These are phyloP conservation scores for Taenioides sp. DNA, from an alignment of 2,797 vertebrate species.

Conservation along the genomic window DNA sequence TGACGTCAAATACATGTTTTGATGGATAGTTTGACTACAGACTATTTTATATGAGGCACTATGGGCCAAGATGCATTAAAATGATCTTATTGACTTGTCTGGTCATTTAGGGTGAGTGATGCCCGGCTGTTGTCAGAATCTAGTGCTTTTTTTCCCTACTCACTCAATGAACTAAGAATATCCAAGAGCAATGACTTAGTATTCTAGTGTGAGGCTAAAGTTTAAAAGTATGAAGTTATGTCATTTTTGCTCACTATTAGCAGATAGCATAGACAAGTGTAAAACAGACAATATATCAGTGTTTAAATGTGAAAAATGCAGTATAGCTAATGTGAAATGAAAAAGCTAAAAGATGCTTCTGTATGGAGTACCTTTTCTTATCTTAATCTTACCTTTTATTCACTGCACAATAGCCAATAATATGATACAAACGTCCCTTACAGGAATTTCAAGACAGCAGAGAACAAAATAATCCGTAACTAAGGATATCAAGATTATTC, in stretches of 20 bases:
- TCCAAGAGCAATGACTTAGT: slow-evolving; percentile 33
- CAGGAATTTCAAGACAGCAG: too few species aligned
- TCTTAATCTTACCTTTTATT: not conserved
- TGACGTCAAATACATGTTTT: slow-evolving; percentile 30
- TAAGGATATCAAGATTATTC: too few species aligned
- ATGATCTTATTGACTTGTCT: slow-evolving; percentile 42
- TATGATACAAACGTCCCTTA: too few species aligned
- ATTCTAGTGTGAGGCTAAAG: slow-evolving; percentile 29
- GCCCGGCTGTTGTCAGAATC: slow-evolving; percentile 41
- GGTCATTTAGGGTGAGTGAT: slow-evolving; percentile 36
- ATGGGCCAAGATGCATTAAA: slow-evolving; percentile 27
- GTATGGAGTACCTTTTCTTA: not conserved
- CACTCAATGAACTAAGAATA: slow-evolving; percentile 9
- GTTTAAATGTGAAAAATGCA: not conserved
- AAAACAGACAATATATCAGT: not conserved
- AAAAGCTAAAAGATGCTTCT: not conserved
- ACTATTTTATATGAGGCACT: slow-evolving; percentile 24
- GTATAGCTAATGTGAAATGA: too few species aligned
- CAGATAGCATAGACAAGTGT: not conserved
- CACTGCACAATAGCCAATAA: too few species aligned
- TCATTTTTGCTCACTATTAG: not conserved
- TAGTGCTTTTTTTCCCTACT: slow-evolving; percentile 31
- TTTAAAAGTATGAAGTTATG: not conserved
- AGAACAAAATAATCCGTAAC: too few species aligned
- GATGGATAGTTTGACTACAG: slow-evolving; percentile 43